Evolutionary conservation across 2,797 vertebrate genomes (phyloP).

Genomic region (Chloroceryle inda): DNA sequence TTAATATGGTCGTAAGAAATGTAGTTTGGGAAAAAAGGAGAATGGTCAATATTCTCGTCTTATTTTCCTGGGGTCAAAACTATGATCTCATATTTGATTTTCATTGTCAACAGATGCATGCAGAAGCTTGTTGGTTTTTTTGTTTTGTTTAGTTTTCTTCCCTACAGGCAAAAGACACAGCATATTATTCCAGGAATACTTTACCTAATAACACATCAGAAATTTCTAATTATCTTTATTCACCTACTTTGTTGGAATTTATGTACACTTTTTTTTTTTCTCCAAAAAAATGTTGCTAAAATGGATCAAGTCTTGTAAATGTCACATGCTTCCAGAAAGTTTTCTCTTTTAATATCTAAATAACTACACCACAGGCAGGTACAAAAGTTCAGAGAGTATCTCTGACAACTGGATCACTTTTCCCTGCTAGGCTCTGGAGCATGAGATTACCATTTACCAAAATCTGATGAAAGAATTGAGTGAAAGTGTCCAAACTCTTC

Average conservation of each 20-base stretch:
- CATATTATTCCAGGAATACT: neutral
- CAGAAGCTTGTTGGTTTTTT: neutral
- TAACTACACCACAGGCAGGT: neutral
- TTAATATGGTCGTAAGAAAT: neutral
- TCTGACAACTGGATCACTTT: neutral
- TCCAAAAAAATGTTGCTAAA: neutral
- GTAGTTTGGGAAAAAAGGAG: neutral
- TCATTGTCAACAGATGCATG: neutral
- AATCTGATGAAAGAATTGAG: slow-evolving; percentile 81
- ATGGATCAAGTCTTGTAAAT: neutral
- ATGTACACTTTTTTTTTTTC: neutral
- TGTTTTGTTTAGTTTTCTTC: too few species aligned
- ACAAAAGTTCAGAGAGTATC: neutral
- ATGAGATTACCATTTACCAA: slow-evolving; percentile 83
- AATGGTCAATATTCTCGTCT: neutral
- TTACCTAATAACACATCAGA: neutral
- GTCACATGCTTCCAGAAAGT: neutral
- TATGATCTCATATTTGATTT: neutral
- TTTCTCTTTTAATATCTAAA: neutral
- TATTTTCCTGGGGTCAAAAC: neutral
- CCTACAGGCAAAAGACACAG: neutral
- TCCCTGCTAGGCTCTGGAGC: slow-evolving; percentile 82
- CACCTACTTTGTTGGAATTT: neutral
- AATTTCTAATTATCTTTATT: neutral
- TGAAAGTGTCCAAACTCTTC: slow-evolving; percentile 70